These are phyloP conservation scores for Brachypalpus laphriformis DNA, from an alignment of 2,888 invertebrate genomes.

Conservation along the genomic window DNA sequence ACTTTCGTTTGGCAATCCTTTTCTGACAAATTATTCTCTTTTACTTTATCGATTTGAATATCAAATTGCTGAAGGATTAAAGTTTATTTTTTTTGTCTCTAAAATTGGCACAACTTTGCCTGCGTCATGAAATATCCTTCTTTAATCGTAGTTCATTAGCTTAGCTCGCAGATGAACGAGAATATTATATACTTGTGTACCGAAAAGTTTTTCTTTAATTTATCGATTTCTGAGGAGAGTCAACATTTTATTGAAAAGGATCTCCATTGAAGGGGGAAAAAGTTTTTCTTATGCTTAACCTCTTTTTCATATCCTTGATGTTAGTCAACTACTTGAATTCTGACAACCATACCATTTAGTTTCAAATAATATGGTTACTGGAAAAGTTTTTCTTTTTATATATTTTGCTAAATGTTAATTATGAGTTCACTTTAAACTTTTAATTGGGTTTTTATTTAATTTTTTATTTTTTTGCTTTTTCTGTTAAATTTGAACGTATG, in stretches of 20 bases:
- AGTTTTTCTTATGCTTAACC: neutral
- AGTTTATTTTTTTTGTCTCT: neutral
- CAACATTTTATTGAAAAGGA: too few species aligned
- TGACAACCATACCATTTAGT: neutral
- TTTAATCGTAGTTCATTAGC: slow-evolving; percentile 34
- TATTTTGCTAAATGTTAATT: slow-evolving; percentile 21
- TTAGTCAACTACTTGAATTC: neutral
- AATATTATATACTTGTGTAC: neutral
- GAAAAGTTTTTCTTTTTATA: neutral
- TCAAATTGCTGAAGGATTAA: slow-evolving; percentile 21
- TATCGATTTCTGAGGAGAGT: slow-evolving; percentile 18
- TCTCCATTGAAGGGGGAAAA: neutral
- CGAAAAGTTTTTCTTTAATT: neutral
- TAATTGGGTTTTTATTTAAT: slow-evolving; percentile 31
- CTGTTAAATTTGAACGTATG: neutral
- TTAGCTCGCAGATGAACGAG: neutral
- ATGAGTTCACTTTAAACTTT: slow-evolving; percentile 35
- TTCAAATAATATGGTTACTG: neutral
- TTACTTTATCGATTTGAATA: slow-evolving; percentile 21
- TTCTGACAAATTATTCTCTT: slow-evolving; percentile 3
- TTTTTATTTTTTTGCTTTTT: neutral
- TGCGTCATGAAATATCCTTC: neutral
- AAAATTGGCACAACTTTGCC: neutral
- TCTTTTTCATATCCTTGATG: neutral
- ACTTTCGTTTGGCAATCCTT: slow-evolving; percentile 2